These are phyloP conservation scores for Gobius niger DNA, from an alignment of 2,113 vertebrate species.

Conservation along the genomic window DNA sequence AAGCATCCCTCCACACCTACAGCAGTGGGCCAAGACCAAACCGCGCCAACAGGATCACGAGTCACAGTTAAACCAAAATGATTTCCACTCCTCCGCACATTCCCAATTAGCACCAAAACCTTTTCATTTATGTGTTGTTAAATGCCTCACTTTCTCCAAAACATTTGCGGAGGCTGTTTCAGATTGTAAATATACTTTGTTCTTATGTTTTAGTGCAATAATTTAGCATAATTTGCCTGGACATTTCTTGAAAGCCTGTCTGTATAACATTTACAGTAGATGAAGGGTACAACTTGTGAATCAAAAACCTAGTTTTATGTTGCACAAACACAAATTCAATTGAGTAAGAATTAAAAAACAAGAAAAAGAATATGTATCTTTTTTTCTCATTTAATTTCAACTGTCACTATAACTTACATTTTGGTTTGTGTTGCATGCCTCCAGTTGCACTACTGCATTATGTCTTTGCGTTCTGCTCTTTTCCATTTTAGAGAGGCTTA, in stretches of 20 bases:
- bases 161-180: conserved; percentile 32
- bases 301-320: conserved; percentile 34
- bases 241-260: conserved; percentile 48
- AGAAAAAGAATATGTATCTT: background rate
- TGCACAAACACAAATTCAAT: conserved; percentile 11
- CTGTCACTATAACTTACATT: conserved; percentile 7
- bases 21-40: conserved; percentile 39
- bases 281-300: conserved; percentile 34
- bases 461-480: conserved; percentile 2
- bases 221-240: conserved; percentile 63
- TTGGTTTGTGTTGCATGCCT: conserved; percentile 21
- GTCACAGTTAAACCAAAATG: conserved; percentile 21
- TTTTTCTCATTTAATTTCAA: conserved; percentile 22
- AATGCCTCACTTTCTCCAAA: conserved; percentile 14
- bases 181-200: conserved; percentile 42
- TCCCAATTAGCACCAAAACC: conserved; percentile 23
- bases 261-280: conserved; percentile 32
- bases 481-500: background rate
- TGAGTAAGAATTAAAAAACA: no score
- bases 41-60: conserved; percentile 48
- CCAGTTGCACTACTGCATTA: conserved; percentile 32
- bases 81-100: conserved; percentile 30
- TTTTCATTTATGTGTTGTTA: conserved; percentile 14
- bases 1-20: conserved; percentile 51
- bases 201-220: conserved; percentile 75